Evolutionary conservation across 2,113 vertebrate genomes (phyloP).

Genomic region (Orycteropus afer): DNA sequence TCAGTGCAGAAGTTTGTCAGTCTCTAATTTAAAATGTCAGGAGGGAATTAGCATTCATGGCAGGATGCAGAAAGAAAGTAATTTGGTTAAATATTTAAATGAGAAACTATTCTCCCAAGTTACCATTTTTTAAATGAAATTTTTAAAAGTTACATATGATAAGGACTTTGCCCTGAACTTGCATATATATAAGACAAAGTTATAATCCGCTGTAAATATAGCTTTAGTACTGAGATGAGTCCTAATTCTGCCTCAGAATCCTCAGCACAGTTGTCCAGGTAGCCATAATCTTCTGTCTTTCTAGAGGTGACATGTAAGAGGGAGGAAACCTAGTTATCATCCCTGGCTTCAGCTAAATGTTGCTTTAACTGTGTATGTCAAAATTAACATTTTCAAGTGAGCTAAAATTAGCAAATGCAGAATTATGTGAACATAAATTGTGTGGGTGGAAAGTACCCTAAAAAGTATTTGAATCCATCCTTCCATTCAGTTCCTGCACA

Average conservation of each 20-base stretch:
- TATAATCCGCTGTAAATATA: not conserved
- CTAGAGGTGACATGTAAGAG: not conserved
- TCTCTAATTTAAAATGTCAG: not conserved
- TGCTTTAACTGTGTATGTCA: not conserved
- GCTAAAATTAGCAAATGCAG: not conserved
- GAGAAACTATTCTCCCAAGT: not conserved
- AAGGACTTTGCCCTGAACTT: slow-evolving; percentile 15
- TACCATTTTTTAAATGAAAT: slow-evolving; percentile 4
- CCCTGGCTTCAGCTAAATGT: not conserved
- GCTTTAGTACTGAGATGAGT: not conserved
- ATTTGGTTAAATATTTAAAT: not conserved
- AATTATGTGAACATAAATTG: slow-evolving; percentile 2
- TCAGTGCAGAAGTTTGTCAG: not conserved
- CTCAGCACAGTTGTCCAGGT: not conserved
- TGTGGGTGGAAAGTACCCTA: not conserved
- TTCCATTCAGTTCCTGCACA: not conserved
- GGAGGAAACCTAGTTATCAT: not conserved
- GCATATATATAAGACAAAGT: not conserved
- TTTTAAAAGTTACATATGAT: not conserved
- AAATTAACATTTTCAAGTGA: not conserved
- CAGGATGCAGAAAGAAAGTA: not conserved
- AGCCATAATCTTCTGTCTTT: accelerated
- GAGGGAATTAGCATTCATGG: not conserved
- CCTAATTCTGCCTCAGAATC: not conserved
- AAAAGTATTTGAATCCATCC: not conserved